These are phyloP conservation scores for Drosophila oshimai DNA, from an alignment of 1,140 invertebrate species.

Conservation along the genomic window DNA sequence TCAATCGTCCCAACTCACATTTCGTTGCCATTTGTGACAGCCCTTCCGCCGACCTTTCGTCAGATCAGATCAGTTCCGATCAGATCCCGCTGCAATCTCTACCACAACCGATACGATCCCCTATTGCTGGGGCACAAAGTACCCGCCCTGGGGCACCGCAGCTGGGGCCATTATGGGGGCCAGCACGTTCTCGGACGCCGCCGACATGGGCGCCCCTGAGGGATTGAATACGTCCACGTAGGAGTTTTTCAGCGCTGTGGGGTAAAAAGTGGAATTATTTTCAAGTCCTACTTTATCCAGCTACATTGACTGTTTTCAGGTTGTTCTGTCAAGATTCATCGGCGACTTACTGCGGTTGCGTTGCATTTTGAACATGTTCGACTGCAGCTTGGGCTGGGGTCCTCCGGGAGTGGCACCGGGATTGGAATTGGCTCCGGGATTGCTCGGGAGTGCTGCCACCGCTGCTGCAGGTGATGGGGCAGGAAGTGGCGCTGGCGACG, in stretches of 20 bases:
- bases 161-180: constrained; percentile 83
- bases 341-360: constrained; percentile 86
- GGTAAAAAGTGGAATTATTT: no score
- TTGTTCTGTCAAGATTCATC: no score
- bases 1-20: constrained; percentile 13
- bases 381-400: constrained; percentile 83
- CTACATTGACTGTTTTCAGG: no score
- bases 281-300: no score
- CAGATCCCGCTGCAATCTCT: neutral
- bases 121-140: constrained; percentile 80
- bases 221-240: constrained; percentile 95
- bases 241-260: constrained; percentile 88
- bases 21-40: constrained; percentile 29
- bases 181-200: constrained; percentile 83
- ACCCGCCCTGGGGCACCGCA: constrained; percentile 72
- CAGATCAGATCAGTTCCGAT: no score
- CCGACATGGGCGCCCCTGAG: constrained; percentile 83
- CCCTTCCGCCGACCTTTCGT: neutral
- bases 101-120: constrained; percentile 1
- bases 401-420: constrained; percentile 48
- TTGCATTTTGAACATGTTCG: constrained; percentile 91
- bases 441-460: neutral
- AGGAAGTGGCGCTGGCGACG: constrained; percentile 51
- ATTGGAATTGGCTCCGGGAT: neutral
- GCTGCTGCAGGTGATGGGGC: constrained; percentile 42